Base-by-base conservation (phyloP, 2,888 invertebrate species). In the Carpatolechia fugitivella region DNA sequence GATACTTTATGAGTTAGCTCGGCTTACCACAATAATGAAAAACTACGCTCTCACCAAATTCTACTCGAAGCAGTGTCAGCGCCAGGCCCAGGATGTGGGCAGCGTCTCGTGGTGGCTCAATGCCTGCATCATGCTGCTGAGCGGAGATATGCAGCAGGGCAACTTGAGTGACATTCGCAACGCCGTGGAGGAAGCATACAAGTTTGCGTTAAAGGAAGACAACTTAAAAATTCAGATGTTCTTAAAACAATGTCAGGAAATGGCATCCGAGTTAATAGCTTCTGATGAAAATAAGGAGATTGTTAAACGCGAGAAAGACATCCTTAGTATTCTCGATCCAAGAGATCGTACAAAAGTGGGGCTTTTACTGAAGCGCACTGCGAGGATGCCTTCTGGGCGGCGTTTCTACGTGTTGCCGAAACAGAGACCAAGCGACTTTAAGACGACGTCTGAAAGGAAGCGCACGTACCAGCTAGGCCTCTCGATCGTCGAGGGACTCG, bases 71-170 rank as follows among this genome's bases (percentile, higher is more conserved):
- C 76, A 85, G 33, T 89, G 89, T 59, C 90, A 90, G 59, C 72
- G 78, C 49, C 85, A 89, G 60, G 87, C 89, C 52, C 76, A 81
- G 53, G 83, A 85, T 57, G 58, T 89, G 24, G 71, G 74, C 24
- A 88, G 70, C 57, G 68, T 74, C 1, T 78, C 82, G 0, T 90
- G 90, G 90, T 90, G 89, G 89, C 60, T 89, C n/a, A 88, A 89
- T 59, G 88, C 85, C 0, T 80, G 79, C 36, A 87, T 90, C 52
- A 83, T 80, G 1, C 58, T 89, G 3, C 84, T 90, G 81, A 87
- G 87, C 56, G 85, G 88, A 1, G 90, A 90, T 49, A 88, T 90
- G 87, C 88, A 88, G 61, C 90, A 90, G 66, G 84, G 84, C 3
- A 90, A 90, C 54, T 72, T 83, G 0, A 88, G 89, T 53, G 90